phyloP scores from a whole-genome alignment of 2,113 vertebrate species.

The Phrynocephalus versicolor region DNA sequence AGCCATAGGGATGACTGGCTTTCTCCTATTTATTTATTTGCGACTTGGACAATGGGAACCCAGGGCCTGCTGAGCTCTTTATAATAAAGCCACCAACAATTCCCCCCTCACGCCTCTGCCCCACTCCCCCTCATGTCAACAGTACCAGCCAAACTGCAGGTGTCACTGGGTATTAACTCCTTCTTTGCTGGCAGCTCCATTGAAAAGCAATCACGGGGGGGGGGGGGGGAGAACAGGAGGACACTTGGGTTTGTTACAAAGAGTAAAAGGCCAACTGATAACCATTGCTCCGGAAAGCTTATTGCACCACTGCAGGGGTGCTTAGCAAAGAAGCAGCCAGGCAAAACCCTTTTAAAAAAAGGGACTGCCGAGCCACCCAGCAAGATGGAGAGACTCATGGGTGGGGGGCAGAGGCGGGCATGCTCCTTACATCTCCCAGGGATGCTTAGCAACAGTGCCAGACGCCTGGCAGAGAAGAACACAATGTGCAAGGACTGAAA shows the following conservation, averaged over 20 bases:
- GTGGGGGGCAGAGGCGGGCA: slow-evolving; percentile 22
- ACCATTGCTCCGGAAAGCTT: slow-evolving; percentile 78
- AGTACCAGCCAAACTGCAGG: slow-evolving; percentile 79
- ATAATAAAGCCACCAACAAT: slow-evolving; percentile 85
- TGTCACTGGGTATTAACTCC: slow-evolving; percentile 80
- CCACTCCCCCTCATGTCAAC: slow-evolving; percentile 64
- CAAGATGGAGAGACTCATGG: slow-evolving; percentile 31
- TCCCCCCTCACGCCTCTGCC: slow-evolving; percentile 48
- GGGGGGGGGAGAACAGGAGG: slow-evolving; percentile 53
- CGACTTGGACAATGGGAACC: slow-evolving; percentile 82
- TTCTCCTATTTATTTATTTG: slow-evolving; percentile 93
- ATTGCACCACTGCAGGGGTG: slow-evolving; percentile 49
- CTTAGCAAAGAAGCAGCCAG: slow-evolving; percentile 50
- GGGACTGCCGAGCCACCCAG: slow-evolving; percentile 60
- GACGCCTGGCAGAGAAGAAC: slow-evolving; percentile 31
- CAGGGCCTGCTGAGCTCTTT: slow-evolving; percentile 82
- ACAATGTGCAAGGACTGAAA: neutral
- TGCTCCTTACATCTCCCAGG: slow-evolving; percentile 4
- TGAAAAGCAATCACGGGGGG: slow-evolving; percentile 70
- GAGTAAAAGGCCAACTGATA: slow-evolving; percentile 67
- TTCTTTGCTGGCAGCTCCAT: slow-evolving; percentile 66
- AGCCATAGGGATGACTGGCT: slow-evolving; percentile 86
- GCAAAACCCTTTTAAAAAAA: slow-evolving; percentile 41
- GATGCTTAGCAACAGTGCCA: slow-evolving; percentile 71
- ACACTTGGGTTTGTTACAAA: slow-evolving; percentile 23